Evolutionary conservation across 2,797 vertebrate species (phyloP).

Genomic region (Clarias laeviceps): DNA sequence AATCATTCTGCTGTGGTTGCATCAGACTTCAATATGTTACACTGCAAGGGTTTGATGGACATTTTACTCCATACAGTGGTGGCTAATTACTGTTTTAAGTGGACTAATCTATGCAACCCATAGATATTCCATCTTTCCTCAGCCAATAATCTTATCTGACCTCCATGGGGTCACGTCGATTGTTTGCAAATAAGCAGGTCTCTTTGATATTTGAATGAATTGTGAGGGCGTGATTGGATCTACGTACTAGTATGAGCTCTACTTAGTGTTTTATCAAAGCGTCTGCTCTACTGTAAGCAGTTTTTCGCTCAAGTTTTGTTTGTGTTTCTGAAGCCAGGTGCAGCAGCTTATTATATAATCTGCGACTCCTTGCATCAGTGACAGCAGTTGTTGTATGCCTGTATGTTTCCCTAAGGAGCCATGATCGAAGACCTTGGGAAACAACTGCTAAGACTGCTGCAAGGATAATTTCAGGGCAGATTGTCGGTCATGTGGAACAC

Average conservation of each 20-base stretch:
- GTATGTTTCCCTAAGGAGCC: slow-evolving; percentile 23
- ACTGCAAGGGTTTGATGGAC: neutral
- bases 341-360: slow-evolving; percentile 18
- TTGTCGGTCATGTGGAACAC: slow-evolving; percentile 18
- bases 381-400: slow-evolving; percentile 17
- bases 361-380: neutral
- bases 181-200: neutral
- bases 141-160: no score
- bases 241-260: neutral
- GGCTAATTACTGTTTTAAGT: neutral
- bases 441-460: slow-evolving; percentile 11
- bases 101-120: neutral
- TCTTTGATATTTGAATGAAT: neutral
- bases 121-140: neutral
- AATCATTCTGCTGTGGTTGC: neutral
- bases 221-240: neutral
- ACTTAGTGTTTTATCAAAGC: neutral
- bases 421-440: slow-evolving; percentile 23
- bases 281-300: neutral
- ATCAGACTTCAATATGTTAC: neutral
- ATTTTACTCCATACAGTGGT: neutral
- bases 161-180: neutral
- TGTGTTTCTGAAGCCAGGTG: neutral
- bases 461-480: slow-evolving; percentile 16
- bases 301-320: neutral